Conservation (phyloP, 2,113 vertebrate genomes). For the Rhea americana region DNA sequence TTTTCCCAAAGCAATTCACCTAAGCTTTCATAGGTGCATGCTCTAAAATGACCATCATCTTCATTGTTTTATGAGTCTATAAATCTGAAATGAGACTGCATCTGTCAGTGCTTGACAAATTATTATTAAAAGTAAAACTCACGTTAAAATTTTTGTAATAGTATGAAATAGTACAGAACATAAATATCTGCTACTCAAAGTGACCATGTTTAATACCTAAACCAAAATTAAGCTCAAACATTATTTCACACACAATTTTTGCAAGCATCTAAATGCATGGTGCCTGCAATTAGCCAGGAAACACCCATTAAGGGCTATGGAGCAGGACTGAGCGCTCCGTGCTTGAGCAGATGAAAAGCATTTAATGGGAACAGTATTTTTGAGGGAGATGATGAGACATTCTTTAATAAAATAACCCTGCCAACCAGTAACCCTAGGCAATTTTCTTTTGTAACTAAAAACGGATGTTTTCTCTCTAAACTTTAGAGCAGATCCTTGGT, state of each 20-base stretch:
- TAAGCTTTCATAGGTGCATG: background rate
- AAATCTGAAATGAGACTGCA: background rate
- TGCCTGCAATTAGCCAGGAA: background rate
- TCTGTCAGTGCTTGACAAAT: background rate
- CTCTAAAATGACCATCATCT: background rate
- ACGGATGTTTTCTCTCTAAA: background rate
- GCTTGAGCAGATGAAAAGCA: background rate
- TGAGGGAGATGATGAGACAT: background rate
- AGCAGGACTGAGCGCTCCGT: fast-evolving
- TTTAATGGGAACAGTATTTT: background rate
- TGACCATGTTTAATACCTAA: background rate
- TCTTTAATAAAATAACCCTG: constrained; percentile 2
- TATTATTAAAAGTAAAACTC: background rate
- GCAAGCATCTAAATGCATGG: background rate
- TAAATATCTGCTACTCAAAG: background rate
- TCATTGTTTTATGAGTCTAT: background rate
- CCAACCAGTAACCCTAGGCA: background rate
- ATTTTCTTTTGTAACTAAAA: constrained; percentile 32
- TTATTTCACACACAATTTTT: background rate
- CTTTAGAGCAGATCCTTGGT: background rate
- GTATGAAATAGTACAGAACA: background rate
- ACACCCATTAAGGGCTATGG: background rate
- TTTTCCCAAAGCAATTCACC: background rate
- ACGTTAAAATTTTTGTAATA: background rate
- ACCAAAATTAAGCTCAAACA: background rate